These are phyloP conservation scores for Octopus sinensis DNA, from an alignment of 1,140 invertebrate species.

Conservation along the genomic window DNA sequence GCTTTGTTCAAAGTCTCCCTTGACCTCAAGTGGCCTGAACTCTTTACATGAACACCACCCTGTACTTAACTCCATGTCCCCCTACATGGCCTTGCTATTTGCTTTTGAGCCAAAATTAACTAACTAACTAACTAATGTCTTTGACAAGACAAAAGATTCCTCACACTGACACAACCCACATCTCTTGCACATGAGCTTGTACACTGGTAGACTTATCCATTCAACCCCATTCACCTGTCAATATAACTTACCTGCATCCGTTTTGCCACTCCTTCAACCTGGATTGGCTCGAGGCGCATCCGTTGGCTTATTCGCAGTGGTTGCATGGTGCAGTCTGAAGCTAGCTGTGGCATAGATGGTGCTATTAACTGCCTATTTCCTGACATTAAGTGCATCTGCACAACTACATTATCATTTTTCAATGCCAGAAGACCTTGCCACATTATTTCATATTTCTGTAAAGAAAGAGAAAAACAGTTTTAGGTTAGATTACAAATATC, in stretches of 20 bases:
- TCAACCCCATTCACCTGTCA: not conserved
- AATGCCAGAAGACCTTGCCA: slow-evolving; percentile 92
- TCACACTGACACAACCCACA: too few species aligned
- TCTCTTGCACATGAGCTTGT: too few species aligned
- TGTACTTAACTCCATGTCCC: too few species aligned
- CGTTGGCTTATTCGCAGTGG: slow-evolving; percentile 85
- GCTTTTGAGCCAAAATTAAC: too few species aligned
- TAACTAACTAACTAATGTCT: too few species aligned
- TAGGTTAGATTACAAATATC: too few species aligned
- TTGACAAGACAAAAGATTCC: too few species aligned
- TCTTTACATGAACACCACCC: too few species aligned
- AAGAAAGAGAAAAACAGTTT: slow-evolving; percentile 1
- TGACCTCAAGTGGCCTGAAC: too few species aligned
- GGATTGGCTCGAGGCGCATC: slow-evolving; percentile 90
- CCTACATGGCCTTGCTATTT: too few species aligned
- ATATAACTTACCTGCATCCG: slow-evolving; percentile 86
- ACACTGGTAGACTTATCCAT: too few species aligned
- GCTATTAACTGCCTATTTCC: slow-evolving; percentile 67
- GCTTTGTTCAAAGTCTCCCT: too few species aligned
- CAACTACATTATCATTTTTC: slow-evolving; percentile 92
- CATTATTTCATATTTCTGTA: slow-evolving; percentile 68
- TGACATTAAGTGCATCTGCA: slow-evolving; percentile 97
- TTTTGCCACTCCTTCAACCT: slow-evolving; percentile 89
- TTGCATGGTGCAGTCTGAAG: slow-evolving; percentile 36
- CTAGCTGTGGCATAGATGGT: slow-evolving; percentile 47